Percentiles rank a stretch among this genome's conserved stretches.
Conservation (phyloP, 1,140 invertebrate genomes). For the Sarcophaga peregrina region DNA sequence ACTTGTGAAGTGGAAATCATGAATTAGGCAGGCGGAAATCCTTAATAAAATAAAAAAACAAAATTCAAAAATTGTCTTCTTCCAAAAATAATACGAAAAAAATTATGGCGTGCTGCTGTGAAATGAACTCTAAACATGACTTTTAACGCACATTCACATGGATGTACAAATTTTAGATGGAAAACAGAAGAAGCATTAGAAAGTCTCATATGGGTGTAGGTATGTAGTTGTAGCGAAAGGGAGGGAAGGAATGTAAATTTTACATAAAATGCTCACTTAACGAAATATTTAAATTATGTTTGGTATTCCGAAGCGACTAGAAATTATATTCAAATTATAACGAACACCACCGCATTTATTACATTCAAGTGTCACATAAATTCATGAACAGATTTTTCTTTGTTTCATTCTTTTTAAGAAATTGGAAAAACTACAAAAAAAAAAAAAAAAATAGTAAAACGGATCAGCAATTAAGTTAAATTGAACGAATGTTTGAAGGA, state of each 20-base stretch:
- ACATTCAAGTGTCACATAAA: conserved; percentile 66
- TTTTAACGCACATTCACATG: conserved; percentile 34
- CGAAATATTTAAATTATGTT: neutral
- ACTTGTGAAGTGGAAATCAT: conserved; percentile 43
- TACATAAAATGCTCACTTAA: neutral
- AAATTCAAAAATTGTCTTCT: too few species aligned
- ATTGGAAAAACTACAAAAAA: neutral
- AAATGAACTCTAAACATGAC: conserved; percentile 57
- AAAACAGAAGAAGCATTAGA: neutral
- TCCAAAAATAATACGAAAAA: conserved; percentile 60
- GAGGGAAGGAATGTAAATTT: neutral
- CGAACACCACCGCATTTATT: conserved; percentile 54
- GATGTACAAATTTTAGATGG: neutral
- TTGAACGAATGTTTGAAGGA: neutral
- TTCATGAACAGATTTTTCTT: conserved; percentile 57
- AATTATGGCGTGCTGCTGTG: conserved; percentile 58
- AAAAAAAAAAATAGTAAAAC: neutral
- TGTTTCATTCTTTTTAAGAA: neutral
- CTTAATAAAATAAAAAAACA: neutral
- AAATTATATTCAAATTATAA: conserved; percentile 47
- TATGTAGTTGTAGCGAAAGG: neutral
- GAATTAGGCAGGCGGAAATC: conserved; percentile 44
- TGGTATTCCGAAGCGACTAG: neutral
- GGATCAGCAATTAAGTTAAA: neutral
- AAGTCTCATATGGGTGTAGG: neutral